phyloP scores from a whole-genome alignment of 2,797 vertebrate species.

The Lacerta agilis region DNA sequence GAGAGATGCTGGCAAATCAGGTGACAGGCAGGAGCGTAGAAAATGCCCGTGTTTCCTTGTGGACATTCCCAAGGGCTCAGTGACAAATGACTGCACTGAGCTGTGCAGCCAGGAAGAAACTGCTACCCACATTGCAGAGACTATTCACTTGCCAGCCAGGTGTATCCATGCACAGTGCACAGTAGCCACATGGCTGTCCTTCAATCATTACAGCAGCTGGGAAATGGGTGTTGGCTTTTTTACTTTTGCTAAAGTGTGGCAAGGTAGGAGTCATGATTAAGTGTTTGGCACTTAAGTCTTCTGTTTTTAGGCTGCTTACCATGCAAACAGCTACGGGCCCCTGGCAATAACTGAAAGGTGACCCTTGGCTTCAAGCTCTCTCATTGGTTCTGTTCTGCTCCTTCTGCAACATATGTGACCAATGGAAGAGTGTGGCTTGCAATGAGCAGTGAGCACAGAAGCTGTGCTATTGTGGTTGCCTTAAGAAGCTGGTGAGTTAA shows the following conservation, averaged over 20 bases:
- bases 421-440: not conserved
- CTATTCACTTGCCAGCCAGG: constrained; percentile 28
- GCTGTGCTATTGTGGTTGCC: not conserved
- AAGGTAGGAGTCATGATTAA: not conserved
- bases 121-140: constrained; percentile 43
- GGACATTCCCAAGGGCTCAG: constrained; percentile 58
- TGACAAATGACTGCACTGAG: constrained; percentile 63
- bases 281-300: not conserved
- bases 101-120: constrained; percentile 54
- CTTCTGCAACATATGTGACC: not conserved
- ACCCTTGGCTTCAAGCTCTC: constrained; percentile 9
- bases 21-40: constrained; percentile 55
- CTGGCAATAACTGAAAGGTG: not conserved
- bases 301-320: not conserved
- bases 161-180: constrained; percentile 1
- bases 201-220: accelerated
- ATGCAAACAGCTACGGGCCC: not conserved
- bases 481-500: not conserved
- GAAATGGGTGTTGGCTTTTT: constrained; percentile 5
- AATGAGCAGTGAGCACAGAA: not conserved
- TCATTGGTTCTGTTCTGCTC: not conserved
- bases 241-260: not conserved
- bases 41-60: constrained; percentile 48
- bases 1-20: constrained; percentile 66
- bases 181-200: not conserved